Base-by-base conservation (phyloP, 2,888 invertebrate species). In the Seladonia tumulorum region DNA sequence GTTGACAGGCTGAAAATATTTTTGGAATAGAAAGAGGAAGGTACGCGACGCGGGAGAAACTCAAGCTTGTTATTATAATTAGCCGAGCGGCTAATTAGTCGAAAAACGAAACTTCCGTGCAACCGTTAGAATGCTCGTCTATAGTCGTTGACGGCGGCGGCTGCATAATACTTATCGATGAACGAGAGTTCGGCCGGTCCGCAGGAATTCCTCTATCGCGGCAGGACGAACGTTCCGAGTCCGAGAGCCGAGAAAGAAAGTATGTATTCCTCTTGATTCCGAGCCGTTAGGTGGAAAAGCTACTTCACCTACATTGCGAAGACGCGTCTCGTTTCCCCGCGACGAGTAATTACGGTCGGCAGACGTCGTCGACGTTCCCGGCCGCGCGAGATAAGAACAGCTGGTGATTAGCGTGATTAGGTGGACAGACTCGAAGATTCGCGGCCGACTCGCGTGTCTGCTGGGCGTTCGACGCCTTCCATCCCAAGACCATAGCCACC, bases 241-340 rank as follows among this genome's bases (percentile, higher is more conserved):
- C 25, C 63, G 29, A 29, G 29, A 16, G 29, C 45, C 60, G 47
- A 39, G 57, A 57, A 83, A 63, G 78, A 83, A 86, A 83, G 79
- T 88, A 79, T 75, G 79, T 88, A 79, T 75, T 78, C 74, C 60
- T 82, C 75, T 82, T 74, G 87, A 76, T 68, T 79, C 53, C 79
- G 71, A 66, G 79, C 81, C 90, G 89, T 88, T 92, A 91, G 71
- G 85, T 82, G 86, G 85, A 91, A 91, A 93, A 92, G 84, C 83
- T 90, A 89, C 91, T 92, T 93, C 92, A 91, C 90, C 91, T 91
- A 91, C 88, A 91, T 92, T 57, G 86, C 57, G 42, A 70, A 76
- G 66, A 77, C 53, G 73, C 57, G 66, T 88, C 81, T 82, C 79
- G 76, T 83, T 79, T 81, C 78, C 39, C 70, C 71, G 81, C 35